Base-by-base conservation (phyloP, 2,113 vertebrate genomes). In the Eleginops maclovinus region DNA sequence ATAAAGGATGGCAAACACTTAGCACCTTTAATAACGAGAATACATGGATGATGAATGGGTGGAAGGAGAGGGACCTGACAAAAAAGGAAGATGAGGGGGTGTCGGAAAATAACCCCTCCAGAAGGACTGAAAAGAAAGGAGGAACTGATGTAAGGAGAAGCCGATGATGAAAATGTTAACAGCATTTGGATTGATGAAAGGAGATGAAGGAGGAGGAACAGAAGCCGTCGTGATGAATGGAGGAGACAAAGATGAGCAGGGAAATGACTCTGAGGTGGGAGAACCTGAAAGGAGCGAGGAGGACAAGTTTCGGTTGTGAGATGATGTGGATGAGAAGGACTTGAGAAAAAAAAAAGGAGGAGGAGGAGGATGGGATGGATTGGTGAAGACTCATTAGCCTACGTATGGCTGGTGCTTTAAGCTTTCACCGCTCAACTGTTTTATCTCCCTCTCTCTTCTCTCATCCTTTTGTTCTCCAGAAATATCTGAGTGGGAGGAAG, bases 381-480 rank as follows among this genome's bases (percentile, higher is more conserved):
- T 62, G 84, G 58, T 72, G 69, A 73, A 76, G 86, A 84, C 88
- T 92, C 88, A 90, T 91, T 91, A 91, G 87, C 90, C 85, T 85
- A 88, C 88, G 77, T 88, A 90, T 75, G 69, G 82, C 66, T 71
- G 79, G 49, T 81, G 83, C 85, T 90, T 88, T 85, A 82, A 88
- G 81, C 84, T 78, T 83, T 69, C 73, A 80, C 83, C 66, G 59
- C 72, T 79, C 78, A 31, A 21, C 62, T 22, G 72, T 82, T 82
- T 83, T 19, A 83, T 79, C 86, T 81, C 82, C 70, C 82, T 80
- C 85, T 77, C 86, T 83, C 77, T 78, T 79, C 79, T 69, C 83
- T 80, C 60, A 53, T 80, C 74, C 87, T 87, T 91, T 91, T 93
- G 89, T 93, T 93, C 91, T 91, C 89, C 81, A 78, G 88, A 92